Evolutionary conservation across 1,140 invertebrate genomes (phyloP), one percentile per base, ranked within the genome.

Genomic region (Lanistes nyassanus): DNA sequence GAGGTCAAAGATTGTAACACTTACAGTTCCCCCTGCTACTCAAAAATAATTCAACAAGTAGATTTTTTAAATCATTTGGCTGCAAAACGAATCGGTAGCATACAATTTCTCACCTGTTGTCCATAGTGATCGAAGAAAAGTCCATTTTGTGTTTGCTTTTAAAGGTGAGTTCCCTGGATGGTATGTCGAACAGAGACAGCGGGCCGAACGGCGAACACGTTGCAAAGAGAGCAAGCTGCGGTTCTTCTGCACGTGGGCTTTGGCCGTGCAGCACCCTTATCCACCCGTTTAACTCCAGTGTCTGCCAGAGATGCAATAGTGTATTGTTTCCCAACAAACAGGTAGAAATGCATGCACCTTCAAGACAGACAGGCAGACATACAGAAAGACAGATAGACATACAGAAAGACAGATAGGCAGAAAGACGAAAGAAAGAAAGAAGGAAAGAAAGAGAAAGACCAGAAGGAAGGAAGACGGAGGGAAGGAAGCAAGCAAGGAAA

Each of bases 111-210:
- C 88, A 95, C 94, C 95, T 93, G 91, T 96, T 96, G 90, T 99
- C 98, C 95, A 99, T 98, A 6, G 96, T 98, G 65, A 99, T 94
- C 53, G 98, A 92, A 66, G 95, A 94, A 36, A 99, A 92, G 90
- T 99, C 97, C 70, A 99, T 92, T 88, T 98, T 98, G 91, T 99
- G 98, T 91, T 99, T 99, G 86, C 96, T 98, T 90, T 99, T 99
- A 91, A 99, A 99, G 93, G 98, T 98, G 75, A 97, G 95, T 90
- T 99, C 97, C 86, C 97, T 96, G 84, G 87, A 85, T 5, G 88
- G 86, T 39, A 88, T 79, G 78, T 90, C 89, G 64, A 89, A 82
- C 23, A 88, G 90, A 62, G 95, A 96, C 4, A 97, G 95, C 19
- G 98, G 98, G 0, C 98, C 98, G 86, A 99, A 99, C 0, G 98